phyloP scores from a whole-genome alignment of 2,113 vertebrate species.

The Psammodynastes pulverulentus region DNA sequence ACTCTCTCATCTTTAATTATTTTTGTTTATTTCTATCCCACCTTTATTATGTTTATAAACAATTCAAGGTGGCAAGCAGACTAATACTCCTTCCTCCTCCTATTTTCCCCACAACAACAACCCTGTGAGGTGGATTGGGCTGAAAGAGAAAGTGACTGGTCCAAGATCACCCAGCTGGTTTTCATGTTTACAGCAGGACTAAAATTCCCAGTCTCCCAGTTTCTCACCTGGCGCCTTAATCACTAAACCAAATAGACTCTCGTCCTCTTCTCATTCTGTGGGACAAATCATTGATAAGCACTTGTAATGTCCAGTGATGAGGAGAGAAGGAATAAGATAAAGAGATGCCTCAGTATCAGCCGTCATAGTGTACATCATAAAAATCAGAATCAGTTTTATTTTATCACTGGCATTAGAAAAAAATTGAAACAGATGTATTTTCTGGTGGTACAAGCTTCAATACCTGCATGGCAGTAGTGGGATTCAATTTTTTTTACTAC shows the following conservation, averaged over 20 bases:
- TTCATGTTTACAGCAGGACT: too few species aligned
- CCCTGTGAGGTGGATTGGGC: too few species aligned
- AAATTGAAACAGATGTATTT: not conserved
- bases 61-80: too few species aligned
- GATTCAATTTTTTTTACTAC: too few species aligned
- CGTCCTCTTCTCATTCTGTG: not conserved
- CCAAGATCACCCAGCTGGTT: too few species aligned
- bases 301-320: not conserved
- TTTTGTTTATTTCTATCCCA: too few species aligned
- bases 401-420: not conserved
- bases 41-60: too few species aligned
- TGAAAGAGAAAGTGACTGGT: too few species aligned
- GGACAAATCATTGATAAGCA: not conserved
- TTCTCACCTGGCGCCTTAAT: too few species aligned
- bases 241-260: not conserved
- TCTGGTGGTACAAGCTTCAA: not conserved
- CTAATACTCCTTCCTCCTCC: too few species aligned
- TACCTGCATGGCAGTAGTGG: not conserved
- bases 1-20: not conserved
- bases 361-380: not conserved
- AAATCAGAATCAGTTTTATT: not conserved
- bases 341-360: not conserved
- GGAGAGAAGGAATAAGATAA: not conserved
- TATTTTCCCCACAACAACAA: too few species aligned
- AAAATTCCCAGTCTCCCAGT: too few species aligned